A percentile compares a stretch with the other conserved stretches of the same genome.
phyloP scores from a whole-genome alignment of 2,888 invertebrate species.

The Rotaria magnacalcarata region DNA sequence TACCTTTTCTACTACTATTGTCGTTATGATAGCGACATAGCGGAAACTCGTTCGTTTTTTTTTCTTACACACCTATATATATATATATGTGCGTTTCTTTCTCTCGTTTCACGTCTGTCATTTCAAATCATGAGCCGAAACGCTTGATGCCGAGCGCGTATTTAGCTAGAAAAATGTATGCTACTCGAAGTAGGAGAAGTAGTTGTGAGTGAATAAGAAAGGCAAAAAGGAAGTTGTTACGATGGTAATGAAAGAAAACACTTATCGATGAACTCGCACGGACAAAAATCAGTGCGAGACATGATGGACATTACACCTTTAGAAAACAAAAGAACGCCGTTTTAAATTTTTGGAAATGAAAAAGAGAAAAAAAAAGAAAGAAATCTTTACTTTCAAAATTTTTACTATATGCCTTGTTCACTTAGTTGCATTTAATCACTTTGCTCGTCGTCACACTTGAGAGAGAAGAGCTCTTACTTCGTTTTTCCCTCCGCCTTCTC shows the following conservation, averaged over 20 bases:
- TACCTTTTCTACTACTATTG: neutral
- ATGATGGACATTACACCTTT: neutral
- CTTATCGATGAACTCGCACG: constrained; percentile 17
- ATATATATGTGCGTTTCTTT: neutral
- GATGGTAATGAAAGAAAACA: constrained; percentile 25
- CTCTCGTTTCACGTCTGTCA: neutral
- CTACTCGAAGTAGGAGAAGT: neutral
- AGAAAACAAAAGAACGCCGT: neutral
- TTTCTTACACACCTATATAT: neutral
- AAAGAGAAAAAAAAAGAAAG: neutral
- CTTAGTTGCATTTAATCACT: constrained; percentile 16
- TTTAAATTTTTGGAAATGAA: neutral
- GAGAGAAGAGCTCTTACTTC: constrained; percentile 16
- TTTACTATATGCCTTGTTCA: neutral
- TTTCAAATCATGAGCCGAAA: constrained; percentile 29
- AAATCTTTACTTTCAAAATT: neutral
- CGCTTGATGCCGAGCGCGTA: constrained; percentile 13
- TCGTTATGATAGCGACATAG: neutral
- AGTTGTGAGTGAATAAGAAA: constrained; percentile 13
- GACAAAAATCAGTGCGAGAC: neutral
- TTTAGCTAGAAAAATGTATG: neutral
- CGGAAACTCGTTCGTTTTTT: neutral
- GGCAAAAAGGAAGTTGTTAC: constrained; percentile 27
- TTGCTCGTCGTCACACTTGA: constrained; percentile 28
- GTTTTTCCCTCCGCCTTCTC: neutral